These are phyloP conservation scores for Petrocephalus zakoni DNA, from an alignment of 2,113 vertebrate genomes.

Conservation along the genomic window DNA sequence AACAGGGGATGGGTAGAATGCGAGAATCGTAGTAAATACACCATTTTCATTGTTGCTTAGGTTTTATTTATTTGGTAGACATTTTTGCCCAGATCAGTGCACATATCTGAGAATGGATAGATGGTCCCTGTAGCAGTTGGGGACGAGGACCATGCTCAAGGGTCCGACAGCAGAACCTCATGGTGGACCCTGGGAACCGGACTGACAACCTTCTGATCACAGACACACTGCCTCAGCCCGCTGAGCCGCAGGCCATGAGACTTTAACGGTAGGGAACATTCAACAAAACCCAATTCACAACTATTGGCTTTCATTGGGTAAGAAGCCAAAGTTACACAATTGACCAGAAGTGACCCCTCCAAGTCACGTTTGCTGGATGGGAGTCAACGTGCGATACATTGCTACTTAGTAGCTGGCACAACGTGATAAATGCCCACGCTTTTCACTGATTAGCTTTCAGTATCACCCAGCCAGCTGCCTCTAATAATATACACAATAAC, in stretches of 20 bases:
- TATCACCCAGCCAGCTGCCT: neutral
- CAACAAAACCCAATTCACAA: neutral
- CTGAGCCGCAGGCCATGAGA: neutral
- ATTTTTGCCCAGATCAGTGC: neutral
- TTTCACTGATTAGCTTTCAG: neutral
- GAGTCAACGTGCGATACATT: neutral
- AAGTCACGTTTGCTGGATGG: neutral
- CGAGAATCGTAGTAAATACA: neutral
- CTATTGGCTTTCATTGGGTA: neutral
- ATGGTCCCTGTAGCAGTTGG: neutral
- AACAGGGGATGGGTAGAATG: neutral
- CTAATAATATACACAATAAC: neutral
- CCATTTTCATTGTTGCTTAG: neutral
- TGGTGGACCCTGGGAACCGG: neutral
- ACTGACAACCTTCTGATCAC: neutral
- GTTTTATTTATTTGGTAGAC: neutral
- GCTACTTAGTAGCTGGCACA: neutral
- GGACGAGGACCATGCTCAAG: neutral
- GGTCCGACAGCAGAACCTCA: neutral
- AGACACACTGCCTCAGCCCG: neutral
- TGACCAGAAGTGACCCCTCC: neutral
- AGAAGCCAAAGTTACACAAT: neutral
- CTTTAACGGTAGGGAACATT: neutral
- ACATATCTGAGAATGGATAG: neutral
- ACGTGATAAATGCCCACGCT: neutral